Evolutionary conservation across 1,140 invertebrate species (phyloP).

Genomic region (Metopolophium dirhodum): DNA sequence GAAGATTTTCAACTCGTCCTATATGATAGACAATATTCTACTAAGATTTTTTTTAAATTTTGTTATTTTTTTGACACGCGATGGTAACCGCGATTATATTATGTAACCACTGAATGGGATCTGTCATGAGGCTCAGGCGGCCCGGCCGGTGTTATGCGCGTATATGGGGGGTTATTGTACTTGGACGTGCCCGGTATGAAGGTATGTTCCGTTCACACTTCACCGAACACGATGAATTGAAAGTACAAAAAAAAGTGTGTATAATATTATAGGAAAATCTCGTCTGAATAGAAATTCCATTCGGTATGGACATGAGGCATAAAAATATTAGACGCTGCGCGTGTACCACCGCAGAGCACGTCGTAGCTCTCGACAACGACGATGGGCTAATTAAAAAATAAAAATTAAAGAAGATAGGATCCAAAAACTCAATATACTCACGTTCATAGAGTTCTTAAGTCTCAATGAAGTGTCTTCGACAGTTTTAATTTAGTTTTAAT

Average conservation of each 20-base stretch:
- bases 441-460: not conserved
- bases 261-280: slow-evolving; percentile 46
- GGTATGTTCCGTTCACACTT: slow-evolving; percentile 56
- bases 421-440: not conserved
- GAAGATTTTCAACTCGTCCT: slow-evolving; percentile 30
- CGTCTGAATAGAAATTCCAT: slow-evolving; percentile 57
- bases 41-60: slow-evolving; percentile 40
- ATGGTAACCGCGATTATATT: slow-evolving; percentile 51
- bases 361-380: slow-evolving; percentile 10
- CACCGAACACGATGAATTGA: slow-evolving; percentile 57
- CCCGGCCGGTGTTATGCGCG: slow-evolving; percentile 23
- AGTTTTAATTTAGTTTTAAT: not conserved
- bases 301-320: slow-evolving; percentile 55
- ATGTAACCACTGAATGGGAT: slow-evolving; percentile 57
- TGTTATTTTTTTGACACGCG: slow-evolving; percentile 51
- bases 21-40: slow-evolving; percentile 40
- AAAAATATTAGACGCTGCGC: slow-evolving; percentile 51
- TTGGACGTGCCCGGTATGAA: slow-evolving; percentile 54
- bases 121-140: slow-evolving; percentile 36
- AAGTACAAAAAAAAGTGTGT: slow-evolving; percentile 56
- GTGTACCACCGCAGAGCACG: slow-evolving; percentile 49
- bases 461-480: not conserved
- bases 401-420: not conserved
- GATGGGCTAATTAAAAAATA: slow-evolving; percentile 43
- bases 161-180: slow-evolving; percentile 56